phyloP scores from a whole-genome alignment of 2,113 vertebrate species.

The Enhydra lutris region DNA sequence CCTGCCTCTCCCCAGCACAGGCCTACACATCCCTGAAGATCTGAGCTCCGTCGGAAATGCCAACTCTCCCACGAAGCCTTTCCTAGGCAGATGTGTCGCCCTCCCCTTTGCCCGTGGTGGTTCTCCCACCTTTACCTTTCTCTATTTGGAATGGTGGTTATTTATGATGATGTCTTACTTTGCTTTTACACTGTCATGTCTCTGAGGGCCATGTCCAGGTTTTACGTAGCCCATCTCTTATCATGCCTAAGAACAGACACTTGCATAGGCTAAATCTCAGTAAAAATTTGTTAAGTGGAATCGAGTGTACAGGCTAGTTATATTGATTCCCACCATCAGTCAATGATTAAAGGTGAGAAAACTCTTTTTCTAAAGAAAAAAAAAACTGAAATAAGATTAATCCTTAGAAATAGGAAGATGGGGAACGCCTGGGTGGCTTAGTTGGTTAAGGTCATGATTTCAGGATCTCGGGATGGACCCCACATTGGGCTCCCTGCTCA shows the following conservation, averaged over 20 bases:
- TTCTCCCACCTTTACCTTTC: background rate
- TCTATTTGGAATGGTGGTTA: background rate
- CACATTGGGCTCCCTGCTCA: background rate
- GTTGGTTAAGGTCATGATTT: background rate
- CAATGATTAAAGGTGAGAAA: conserved; percentile 5
- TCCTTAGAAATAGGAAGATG: conserved; percentile 11
- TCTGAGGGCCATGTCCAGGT: background rate
- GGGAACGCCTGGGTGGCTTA: background rate
- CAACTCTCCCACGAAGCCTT: background rate
- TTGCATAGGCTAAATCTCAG: background rate
- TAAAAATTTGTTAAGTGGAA: background rate
- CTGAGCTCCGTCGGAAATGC: background rate
- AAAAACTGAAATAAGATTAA: conserved; percentile 36
- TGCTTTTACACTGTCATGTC: background rate
- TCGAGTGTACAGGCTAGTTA: background rate
- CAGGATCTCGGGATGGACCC: background rate
- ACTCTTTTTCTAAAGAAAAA: background rate
- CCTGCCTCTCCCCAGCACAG: background rate
- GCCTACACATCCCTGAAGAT: background rate
- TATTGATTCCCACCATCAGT: background rate
- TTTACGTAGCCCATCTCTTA: background rate
- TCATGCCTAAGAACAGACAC: background rate
- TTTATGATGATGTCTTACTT: background rate
- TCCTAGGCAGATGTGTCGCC: background rate
- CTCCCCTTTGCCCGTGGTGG: background rate